phyloP scores from a whole-genome alignment of 2,113 vertebrate genomes.

The Ictalurus punctatus region DNA sequence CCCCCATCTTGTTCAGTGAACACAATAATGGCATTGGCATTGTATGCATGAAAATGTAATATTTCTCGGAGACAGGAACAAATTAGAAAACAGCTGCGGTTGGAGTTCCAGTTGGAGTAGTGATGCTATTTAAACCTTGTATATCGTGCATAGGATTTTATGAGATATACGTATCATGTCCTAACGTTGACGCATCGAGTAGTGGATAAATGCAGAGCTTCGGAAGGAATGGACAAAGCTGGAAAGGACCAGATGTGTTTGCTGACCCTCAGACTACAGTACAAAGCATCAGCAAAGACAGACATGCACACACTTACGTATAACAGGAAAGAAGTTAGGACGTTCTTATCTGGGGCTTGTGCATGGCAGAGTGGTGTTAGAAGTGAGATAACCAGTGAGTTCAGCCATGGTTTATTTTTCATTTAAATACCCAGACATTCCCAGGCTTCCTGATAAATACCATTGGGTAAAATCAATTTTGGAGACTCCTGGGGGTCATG shows the following conservation, averaged over 20 bases:
- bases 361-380: conserved; percentile 32
- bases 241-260: neutral
- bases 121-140: neutral
- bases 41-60: neutral
- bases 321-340: neutral
- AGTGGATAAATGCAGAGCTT: conserved; percentile 57
- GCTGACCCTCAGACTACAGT: neutral
- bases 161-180: neutral
- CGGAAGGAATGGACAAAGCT: conserved; percentile 26
- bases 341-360: conserved; percentile 44
- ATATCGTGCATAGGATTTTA: too few relatives aligned
- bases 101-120: neutral
- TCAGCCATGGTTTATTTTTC: neutral
- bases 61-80: neutral
- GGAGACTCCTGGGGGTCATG: neutral
- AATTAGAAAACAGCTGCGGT: neutral
- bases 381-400: neutral
- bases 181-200: conserved; percentile 45
- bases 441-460: neutral
- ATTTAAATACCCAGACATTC: neutral
- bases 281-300: conserved; percentile 32
- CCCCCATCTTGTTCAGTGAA: neutral
- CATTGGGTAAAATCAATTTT: neutral
- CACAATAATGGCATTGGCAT: neutral
- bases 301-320: conserved; percentile 8